Base-by-base conservation (phyloP, 2,888 invertebrate species). In the Tribolium freemani region DNA sequence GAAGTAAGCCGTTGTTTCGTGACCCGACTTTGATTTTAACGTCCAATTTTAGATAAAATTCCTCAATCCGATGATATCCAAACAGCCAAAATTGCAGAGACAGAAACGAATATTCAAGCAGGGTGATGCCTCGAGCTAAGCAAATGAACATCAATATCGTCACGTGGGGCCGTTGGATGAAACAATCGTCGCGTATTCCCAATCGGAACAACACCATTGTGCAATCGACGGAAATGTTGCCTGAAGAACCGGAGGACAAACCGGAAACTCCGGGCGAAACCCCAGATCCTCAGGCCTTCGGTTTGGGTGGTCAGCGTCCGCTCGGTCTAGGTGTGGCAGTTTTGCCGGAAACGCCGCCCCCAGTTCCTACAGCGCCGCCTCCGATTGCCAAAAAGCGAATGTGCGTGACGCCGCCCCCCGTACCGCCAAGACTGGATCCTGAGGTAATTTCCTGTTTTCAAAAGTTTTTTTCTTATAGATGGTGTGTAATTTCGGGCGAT, bases 71-170 rank as follows among this genome's bases (percentile, higher is more conserved):
- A 98, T 99, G 90, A 97, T 99, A 86, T 96, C 98, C 77, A 92
- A 98, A 82, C 96, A 97, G 87, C 98, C 99, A 57, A 98, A 97
- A 88, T 90, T 99, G 69, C 97, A 98, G 84, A 92, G 99, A 73
- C 99, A 99, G 87, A 92, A 96, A 82, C 97, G 98, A 88, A 96
- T 99, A 83, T 98, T 99, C 87, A 97, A 97, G 84, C 97, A 98
- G 85, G n/a, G 96, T 96, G 88, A 96, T 94, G 69, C 95, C 97
- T 44, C 91, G 98, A 81, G 96, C 98, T 69, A 96, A 96, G 82
- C 98, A 98, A 85, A 97, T 98, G 96, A 98, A 98, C 87, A 97
- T 99, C 78, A 98, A 99, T 86, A 97, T 99, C 64, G 98, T 97
- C 75, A 97, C 98, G 9, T 96, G 98, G 93, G 96, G 97, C 8